phyloP scores from a whole-genome alignment of 2,888 invertebrate genomes.

The Drosophila prostipennis region DNA sequence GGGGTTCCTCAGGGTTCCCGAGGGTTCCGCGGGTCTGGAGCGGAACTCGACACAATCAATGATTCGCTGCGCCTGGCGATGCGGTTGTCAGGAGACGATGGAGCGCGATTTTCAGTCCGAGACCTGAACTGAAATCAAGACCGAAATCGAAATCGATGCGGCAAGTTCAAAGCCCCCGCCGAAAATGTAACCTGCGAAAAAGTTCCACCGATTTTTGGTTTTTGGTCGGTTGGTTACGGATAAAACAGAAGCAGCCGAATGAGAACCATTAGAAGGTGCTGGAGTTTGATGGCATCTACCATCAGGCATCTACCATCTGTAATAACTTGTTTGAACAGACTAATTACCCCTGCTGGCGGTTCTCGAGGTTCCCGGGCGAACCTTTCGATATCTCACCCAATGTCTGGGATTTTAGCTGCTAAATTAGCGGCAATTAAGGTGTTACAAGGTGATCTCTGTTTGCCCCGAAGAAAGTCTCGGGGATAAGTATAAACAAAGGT shows the following conservation, averaged over 20 bases:
- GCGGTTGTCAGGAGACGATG: constrained; percentile 73
- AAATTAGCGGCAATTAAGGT: constrained; percentile 75
- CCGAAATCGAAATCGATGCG: constrained; percentile 28
- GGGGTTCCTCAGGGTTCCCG: constrained; percentile 5
- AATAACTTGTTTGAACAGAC: constrained; percentile 52
- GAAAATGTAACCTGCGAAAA: constrained; percentile 45
- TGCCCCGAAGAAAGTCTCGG: constrained; percentile 61
- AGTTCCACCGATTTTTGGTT: constrained; percentile 32
- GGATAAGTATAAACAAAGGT: constrained; percentile 29
- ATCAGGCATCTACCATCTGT: constrained; percentile 13
- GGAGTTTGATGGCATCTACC: constrained; percentile 30
- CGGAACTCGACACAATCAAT: constrained; percentile 65
- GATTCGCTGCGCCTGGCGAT: constrained; percentile 66
- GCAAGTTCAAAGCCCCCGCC: constrained; percentile 45
- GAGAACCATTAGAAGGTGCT: constrained; percentile 55
- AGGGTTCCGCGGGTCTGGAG: constrained; percentile 9
- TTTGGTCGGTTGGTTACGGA: background rate
- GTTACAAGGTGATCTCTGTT: constrained; percentile 67
- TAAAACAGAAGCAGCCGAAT: constrained; percentile 21
- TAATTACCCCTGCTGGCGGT: constrained; percentile 52
- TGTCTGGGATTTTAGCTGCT: constrained; percentile 37
- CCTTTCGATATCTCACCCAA: constrained; percentile 30
- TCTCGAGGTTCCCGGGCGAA: constrained; percentile 45
- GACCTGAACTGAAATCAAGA: constrained; percentile 8
- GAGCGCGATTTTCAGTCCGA: constrained; percentile 40